These are phyloP conservation scores for Drosophila mojavensis DNA, from an alignment of 1,140 invertebrate genomes.

Conservation along the genomic window DNA sequence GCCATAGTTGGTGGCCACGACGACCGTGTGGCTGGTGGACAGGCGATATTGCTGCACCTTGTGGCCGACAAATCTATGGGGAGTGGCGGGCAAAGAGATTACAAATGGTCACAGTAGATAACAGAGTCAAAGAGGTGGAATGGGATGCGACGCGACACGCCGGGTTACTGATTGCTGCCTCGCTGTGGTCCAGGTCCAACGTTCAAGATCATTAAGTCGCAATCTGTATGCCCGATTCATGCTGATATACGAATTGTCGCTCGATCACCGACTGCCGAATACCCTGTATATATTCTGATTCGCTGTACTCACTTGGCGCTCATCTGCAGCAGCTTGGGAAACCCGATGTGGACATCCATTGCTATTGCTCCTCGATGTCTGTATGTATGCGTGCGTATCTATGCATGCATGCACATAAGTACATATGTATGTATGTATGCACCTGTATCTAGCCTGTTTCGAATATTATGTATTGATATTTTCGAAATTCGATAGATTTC, in stretches of 20 bases:
- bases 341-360: slow-evolving; percentile 65
- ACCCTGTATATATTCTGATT: too few relatives aligned
- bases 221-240: background rate
- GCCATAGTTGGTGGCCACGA: slow-evolving; percentile 58
- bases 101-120: background rate
- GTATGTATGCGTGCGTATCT: background rate
- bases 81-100: slow-evolving; percentile 2
- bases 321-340: slow-evolving; percentile 54
- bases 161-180: background rate
- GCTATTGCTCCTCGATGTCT: background rate
- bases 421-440: background rate
- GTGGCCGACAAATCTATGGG: slow-evolving; percentile 52
- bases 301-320: slow-evolving; percentile 55
- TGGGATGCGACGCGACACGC: background rate
- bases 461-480: background rate
- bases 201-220: slow-evolving; percentile 18
- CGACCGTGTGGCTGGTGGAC: slow-evolving; percentile 46
- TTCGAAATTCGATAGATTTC: background rate
- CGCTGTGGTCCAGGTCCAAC: slow-evolving; percentile 27
- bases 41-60: slow-evolving; percentile 62
- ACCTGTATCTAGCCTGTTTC: background rate
- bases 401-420: background rate
- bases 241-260: slow-evolving; percentile 6
- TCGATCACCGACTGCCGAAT: background rate
- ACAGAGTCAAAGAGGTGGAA: background rate